Conservation (phyloP, 1,140 invertebrate genomes). For the Atta colombica region DNA sequence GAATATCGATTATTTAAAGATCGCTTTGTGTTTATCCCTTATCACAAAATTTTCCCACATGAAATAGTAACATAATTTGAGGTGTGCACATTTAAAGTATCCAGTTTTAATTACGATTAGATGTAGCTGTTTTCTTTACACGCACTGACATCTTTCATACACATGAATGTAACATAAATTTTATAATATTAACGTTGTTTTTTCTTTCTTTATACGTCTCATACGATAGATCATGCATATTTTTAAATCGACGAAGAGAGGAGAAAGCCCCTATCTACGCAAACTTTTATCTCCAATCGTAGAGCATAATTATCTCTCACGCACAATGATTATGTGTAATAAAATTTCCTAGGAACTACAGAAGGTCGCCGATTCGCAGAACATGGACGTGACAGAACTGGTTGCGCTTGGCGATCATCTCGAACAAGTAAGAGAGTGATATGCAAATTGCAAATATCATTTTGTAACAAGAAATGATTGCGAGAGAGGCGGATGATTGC, state of each 20-base stretch:
- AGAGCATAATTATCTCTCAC: slow-evolving; percentile 14
- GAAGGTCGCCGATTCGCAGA: slow-evolving; percentile 91
- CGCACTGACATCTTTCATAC: neutral
- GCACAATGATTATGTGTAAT: slow-evolving; percentile 75
- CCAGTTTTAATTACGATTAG: slow-evolving; percentile 35
- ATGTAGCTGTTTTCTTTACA: slow-evolving; percentile 8
- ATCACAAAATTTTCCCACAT: slow-evolving; percentile 12
- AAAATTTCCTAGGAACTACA: slow-evolving; percentile 90
- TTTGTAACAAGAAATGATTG: slow-evolving; percentile 43
- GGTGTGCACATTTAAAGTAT: slow-evolving; percentile 37
- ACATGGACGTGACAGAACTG: slow-evolving; percentile 91
- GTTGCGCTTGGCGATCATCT: slow-evolving; percentile 92
- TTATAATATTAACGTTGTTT: neutral
- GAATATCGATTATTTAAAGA: slow-evolving; percentile 14
- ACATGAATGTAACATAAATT: slow-evolving; percentile 24
- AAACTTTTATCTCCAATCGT: slow-evolving; percentile 21
- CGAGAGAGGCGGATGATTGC: slow-evolving; percentile 39
- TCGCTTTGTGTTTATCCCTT: slow-evolving; percentile 31
- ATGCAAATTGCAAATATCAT: slow-evolving; percentile 40
- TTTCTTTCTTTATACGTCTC: neutral
- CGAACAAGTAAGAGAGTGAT: slow-evolving; percentile 92
- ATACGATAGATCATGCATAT: slow-evolving; percentile 7
- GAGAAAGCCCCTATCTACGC: slow-evolving; percentile 1
- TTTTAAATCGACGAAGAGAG: slow-evolving; percentile 25
- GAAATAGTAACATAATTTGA: slow-evolving; percentile 16